These are phyloP conservation scores for Rhodophaea formosa DNA, from an alignment of 2,888 invertebrate genomes.

Conservation along the genomic window DNA sequence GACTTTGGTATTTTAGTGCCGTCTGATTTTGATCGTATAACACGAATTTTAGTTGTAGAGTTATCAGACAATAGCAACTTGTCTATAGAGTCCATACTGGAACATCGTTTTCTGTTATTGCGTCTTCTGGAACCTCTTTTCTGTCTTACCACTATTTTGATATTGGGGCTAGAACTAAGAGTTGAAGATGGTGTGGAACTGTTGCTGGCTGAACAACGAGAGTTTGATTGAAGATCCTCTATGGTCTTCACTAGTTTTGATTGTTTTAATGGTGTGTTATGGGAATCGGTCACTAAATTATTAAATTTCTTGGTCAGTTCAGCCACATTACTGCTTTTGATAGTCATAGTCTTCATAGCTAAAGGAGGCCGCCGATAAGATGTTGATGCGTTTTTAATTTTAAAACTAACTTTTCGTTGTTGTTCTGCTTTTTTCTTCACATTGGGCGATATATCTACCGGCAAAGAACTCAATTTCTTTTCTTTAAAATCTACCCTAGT, in stretches of 20 bases:
- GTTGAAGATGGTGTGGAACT: constrained; percentile 74
- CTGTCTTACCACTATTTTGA: constrained; percentile 72
- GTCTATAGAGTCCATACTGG: constrained; percentile 74
- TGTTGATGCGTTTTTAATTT: constrained; percentile 77
- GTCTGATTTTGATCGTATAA: constrained; percentile 74
- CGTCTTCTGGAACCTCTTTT: constrained; percentile 71
- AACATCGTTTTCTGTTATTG: constrained; percentile 72
- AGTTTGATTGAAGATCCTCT: constrained; percentile 62
- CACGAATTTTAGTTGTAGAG: constrained; percentile 53
- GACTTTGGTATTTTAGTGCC: constrained; percentile 69
- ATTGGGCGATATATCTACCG: constrained; percentile 42
- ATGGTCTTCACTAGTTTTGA: constrained; percentile 79
- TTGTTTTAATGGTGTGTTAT: constrained; percentile 68
- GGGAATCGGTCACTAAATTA: constrained; percentile 78
- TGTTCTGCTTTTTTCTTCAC: constrained; percentile 58
- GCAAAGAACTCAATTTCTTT: constrained; percentile 35
- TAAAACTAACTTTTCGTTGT: constrained; percentile 82
- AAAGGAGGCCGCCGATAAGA: constrained; percentile 68
- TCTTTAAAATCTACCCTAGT: constrained; percentile 34
- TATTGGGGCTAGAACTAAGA: constrained; percentile 71
- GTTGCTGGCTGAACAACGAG: constrained; percentile 58
- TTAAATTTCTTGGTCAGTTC: constrained; percentile 86
- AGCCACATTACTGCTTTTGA: constrained; percentile 82
- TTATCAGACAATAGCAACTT: constrained; percentile 55
- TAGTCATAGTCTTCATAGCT: constrained; percentile 69